Conservation (phyloP, 1,140 invertebrate genomes). For the Platorchestia sp. region DNA sequence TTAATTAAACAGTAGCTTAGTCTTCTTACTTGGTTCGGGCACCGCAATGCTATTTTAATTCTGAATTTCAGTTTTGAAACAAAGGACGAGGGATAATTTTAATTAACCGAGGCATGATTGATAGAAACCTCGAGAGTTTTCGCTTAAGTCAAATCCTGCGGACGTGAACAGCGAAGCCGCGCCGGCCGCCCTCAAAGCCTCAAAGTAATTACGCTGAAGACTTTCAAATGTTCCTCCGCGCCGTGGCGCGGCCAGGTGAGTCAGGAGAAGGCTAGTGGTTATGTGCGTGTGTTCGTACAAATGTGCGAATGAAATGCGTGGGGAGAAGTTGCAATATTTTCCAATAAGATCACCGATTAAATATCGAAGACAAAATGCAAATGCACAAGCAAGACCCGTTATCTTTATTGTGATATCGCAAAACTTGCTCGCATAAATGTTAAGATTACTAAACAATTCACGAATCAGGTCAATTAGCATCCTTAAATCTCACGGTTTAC, state of each 20-base stretch:
- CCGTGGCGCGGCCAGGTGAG: background rate
- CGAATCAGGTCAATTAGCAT: no score
- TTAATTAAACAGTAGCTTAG: background rate
- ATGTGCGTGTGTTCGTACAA: background rate
- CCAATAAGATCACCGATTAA: background rate
- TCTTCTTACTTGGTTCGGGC: no score
- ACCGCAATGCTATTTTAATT: background rate
- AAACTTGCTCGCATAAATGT: no score
- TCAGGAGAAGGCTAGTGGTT: background rate
- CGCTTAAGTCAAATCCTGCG: no score
- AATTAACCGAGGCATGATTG: background rate
- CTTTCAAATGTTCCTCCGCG: background rate
- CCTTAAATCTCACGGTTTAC: no score
- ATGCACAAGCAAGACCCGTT: no score
- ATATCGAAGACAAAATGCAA: no score
- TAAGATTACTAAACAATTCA: no score
- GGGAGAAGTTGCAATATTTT: background rate
- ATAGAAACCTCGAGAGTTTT: background rate
- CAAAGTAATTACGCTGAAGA: background rate
- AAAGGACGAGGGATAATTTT: background rate
- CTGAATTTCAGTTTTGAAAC: background rate
- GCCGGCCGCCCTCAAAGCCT: background rate
- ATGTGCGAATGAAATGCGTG: background rate
- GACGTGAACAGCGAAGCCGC: background rate
- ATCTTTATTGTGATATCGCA: no score